A percentile compares a stretch with the other conserved stretches of the same genome.
phyloP scores from a whole-genome alignment of 2,888 invertebrate genomes.

The Mythimna lalbum region DNA sequence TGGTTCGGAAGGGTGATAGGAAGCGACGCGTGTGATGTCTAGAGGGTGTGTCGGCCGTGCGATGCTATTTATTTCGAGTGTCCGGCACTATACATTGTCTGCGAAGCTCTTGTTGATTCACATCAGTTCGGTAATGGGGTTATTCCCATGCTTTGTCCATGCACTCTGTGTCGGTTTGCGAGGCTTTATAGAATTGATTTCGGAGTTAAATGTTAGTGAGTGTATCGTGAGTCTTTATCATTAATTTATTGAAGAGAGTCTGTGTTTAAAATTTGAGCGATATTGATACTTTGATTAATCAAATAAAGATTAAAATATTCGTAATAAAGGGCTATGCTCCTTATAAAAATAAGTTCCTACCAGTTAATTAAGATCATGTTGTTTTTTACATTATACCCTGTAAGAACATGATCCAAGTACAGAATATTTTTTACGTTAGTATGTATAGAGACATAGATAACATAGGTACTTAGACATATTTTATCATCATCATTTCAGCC shows the following conservation, averaged over 20 bases:
- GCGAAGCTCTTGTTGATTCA: neutral
- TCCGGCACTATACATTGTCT: neutral
- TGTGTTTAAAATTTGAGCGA: neutral
- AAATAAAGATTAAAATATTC: too few relatives aligned
- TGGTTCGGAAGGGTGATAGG: conserved; percentile 30
- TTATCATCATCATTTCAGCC: too few relatives aligned
- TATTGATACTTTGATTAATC: neutral
- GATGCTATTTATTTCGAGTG: conserved; percentile 35
- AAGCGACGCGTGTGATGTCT: conserved; percentile 26
- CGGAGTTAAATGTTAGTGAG: neutral
- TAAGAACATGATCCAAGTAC: too few relatives aligned
- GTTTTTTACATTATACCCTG: too few relatives aligned
- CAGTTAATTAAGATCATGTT: too few relatives aligned
- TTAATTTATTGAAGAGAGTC: neutral
- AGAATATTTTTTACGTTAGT: too few relatives aligned
- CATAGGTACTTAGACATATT: too few relatives aligned
- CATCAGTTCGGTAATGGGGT: neutral
- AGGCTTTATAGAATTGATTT: neutral
- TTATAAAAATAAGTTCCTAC: too few relatives aligned
- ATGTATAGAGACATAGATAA: too few relatives aligned
- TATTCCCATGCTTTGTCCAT: neutral
- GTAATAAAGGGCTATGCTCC: too few relatives aligned
- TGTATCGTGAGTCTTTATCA: neutral
- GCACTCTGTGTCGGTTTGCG: neutral
- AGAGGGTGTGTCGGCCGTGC: conserved; percentile 26